A percentile compares a stretch with the other conserved stretches of the same genome.
Evolutionary conservation across 2,888 invertebrate species (phyloP).

Genomic region (Quadroppia sp.): DNA sequence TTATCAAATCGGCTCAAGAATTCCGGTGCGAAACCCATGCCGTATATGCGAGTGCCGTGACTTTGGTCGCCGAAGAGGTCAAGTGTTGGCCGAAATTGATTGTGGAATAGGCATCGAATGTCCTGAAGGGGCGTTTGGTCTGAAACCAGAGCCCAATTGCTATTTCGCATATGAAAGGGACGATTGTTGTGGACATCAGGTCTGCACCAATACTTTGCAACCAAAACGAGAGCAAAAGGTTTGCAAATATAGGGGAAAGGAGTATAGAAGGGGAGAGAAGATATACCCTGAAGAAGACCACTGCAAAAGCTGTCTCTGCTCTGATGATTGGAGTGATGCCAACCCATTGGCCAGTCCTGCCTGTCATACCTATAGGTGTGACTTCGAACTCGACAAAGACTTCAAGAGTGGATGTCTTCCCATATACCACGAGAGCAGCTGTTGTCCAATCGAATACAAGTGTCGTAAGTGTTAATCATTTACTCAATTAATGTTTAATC

Average conservation of each 20-base stretch:
- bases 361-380: conserved; percentile 43
- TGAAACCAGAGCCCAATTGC: conserved; percentile 24
- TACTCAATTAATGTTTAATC: background rate
- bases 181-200: conserved; percentile 35
- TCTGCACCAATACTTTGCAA: conserved; percentile 28
- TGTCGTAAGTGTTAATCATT: conserved; percentile 45
- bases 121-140: conserved; percentile 35
- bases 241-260: conserved; percentile 42
- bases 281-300: conserved; percentile 45
- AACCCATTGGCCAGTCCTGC: conserved; percentile 35
- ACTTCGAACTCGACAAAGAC: conserved; percentile 40
- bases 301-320: conserved; percentile 45
- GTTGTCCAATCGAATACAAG: conserved; percentile 47
- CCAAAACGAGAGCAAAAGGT: background rate
- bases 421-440: conserved; percentile 46
- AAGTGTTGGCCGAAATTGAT: conserved; percentile 2
- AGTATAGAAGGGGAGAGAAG: conserved; percentile 44
- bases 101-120: conserved; percentile 32
- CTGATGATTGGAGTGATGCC: conserved; percentile 44
- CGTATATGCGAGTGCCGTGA: conserved; percentile 39
- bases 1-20: conserved; percentile 32
- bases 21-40: conserved; percentile 34
- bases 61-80: background rate
- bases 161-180: conserved; percentile 32
- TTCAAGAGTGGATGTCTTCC: conserved; percentile 45